Conservation (phyloP, 2,797 vertebrate genomes). For the Psittacula derbiana region DNA sequence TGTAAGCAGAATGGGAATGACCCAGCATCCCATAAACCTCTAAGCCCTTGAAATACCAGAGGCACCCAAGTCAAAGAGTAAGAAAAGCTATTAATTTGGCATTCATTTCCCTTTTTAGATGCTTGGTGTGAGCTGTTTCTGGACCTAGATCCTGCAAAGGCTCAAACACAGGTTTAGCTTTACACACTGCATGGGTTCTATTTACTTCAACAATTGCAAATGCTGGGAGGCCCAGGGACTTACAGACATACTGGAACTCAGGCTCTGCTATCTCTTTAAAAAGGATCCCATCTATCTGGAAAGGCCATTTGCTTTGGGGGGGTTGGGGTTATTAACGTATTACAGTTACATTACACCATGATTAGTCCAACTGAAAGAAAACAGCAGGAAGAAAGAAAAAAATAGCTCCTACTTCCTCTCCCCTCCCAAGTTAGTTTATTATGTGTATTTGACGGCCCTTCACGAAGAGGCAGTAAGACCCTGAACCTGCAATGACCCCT, state of each 20-base stretch:
- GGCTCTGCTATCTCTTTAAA: not conserved
- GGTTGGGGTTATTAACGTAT: not conserved
- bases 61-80: not conserved
- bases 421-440: conserved; percentile 38
- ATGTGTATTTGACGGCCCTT: conserved; percentile 51
- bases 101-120: not conserved
- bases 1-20: conserved; percentile 36
- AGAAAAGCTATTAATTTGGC: conserved; percentile 1
- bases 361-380: conserved; percentile 38
- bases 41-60: conserved; percentile 21
- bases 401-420: not conserved
- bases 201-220: not conserved
- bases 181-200: not conserved
- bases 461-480: conserved; percentile 13
- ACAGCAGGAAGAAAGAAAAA: conserved; percentile 9
- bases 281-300: not conserved
- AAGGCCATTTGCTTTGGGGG: not conserved
- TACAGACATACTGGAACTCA: not conserved
- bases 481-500: conserved; percentile 43
- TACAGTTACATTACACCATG: conserved; percentile 14
- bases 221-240: not conserved
- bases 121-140: not conserved
- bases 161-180: not conserved
- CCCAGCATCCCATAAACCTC: conserved; percentile 6
- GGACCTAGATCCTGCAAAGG: not conserved